These are phyloP conservation scores for Rhyacichthys aspro DNA, from an alignment of 2,797 vertebrate genomes.

Conservation along the genomic window DNA sequence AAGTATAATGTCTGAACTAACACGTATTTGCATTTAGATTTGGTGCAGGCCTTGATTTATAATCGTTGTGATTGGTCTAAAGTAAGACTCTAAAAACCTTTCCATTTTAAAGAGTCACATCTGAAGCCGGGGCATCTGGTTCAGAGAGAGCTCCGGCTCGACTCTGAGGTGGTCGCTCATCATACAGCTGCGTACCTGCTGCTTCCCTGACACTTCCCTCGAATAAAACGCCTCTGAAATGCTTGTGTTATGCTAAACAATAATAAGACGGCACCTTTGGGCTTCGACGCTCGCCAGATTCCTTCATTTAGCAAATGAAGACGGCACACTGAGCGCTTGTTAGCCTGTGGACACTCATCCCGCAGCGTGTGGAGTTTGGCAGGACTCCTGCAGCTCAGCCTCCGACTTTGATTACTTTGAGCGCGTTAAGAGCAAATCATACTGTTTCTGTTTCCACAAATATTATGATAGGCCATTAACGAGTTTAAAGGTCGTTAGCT, in stretches of 20 bases:
- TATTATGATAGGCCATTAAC: constrained; percentile 15
- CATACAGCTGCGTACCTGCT: constrained; percentile 7
- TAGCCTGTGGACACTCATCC: constrained; percentile 9
- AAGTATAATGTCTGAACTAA: not conserved
- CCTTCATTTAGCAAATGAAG: constrained; percentile 10
- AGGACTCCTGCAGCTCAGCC: constrained; percentile 11
- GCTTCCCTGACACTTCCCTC: not conserved
- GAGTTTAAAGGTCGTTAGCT: constrained; percentile 12
- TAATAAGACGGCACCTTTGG: constrained; percentile 8
- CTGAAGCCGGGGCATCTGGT: not conserved
- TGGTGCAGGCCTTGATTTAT: constrained; percentile 1
- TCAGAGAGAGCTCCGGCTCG: not conserved
- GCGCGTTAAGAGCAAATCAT: constrained; percentile 14
- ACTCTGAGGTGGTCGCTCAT: constrained; percentile 4
- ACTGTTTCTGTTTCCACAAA: constrained; percentile 12
- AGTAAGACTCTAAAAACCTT: not conserved
- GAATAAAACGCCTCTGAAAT: not conserved
- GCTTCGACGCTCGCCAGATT: constrained; percentile 3
- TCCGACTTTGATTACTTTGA: constrained; percentile 9
- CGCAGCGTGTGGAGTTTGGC: not conserved
- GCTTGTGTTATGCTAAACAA: constrained; percentile 13
- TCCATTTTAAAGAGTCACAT: not conserved
- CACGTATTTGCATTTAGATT: not conserved
- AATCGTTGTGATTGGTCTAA: not conserved
- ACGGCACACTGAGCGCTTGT: constrained; percentile 5